Evolutionary conservation across 2,888 invertebrate species (phyloP).

Genomic region (Andrena minutula): DNA sequence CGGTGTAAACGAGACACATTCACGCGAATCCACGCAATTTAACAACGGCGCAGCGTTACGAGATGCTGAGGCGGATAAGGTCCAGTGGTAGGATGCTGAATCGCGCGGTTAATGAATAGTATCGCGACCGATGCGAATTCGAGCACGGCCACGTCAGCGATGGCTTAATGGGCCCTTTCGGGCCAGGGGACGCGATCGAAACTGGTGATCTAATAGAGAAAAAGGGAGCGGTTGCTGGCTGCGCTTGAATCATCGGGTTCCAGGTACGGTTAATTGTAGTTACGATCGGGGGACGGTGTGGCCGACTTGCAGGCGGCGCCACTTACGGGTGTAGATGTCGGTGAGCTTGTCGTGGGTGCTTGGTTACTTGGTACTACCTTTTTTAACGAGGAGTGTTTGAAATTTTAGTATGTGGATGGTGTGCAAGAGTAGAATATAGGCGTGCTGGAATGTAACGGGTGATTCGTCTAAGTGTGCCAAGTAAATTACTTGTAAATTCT

Average conservation of each 20-base stretch:
- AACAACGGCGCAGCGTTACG: conserved; percentile 42
- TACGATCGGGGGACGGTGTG: background rate
- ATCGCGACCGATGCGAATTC: conserved; percentile 32
- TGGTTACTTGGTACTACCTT: no score
- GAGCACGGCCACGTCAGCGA: conserved; percentile 32
- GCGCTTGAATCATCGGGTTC: background rate
- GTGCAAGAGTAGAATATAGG: no score
- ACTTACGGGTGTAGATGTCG: no score
- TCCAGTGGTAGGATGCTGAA: conserved; percentile 41
- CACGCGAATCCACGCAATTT: conserved; percentile 61
- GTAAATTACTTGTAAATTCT: no score
- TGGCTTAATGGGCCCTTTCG: conserved; percentile 43
- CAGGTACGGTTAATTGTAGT: conserved; percentile 3
- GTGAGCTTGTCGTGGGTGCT: no score
- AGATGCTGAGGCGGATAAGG: conserved; percentile 50
- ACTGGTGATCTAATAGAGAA: background rate
- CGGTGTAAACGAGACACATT: conserved; percentile 56
- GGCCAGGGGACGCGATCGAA: conserved; percentile 1
- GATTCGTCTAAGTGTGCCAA: no score
- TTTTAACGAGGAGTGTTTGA: no score
- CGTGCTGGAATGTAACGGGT: no score
- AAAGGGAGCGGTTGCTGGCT: background rate
- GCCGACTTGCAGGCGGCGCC: no score
- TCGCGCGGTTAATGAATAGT: conserved; percentile 46
- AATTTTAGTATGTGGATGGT: no score